These are phyloP conservation scores for Lucilia cuprina DNA, from an alignment of 1,140 invertebrate genomes.

Conservation along the genomic window DNA sequence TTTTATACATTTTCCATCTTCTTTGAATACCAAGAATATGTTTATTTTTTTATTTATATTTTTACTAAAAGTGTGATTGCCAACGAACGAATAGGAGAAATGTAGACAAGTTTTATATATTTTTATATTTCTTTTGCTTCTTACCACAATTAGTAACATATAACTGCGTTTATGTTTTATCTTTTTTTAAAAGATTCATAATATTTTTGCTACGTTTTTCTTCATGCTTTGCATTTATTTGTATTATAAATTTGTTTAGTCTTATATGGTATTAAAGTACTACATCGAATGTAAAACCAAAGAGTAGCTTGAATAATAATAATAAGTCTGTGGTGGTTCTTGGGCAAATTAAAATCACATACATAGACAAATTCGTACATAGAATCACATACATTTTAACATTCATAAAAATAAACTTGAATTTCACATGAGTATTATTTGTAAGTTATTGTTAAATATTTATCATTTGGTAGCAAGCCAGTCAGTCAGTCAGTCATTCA, in stretches of 20 bases:
- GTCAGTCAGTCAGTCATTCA: background rate
- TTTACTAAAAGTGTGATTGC: background rate
- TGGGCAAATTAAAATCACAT: background rate
- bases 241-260: background rate
- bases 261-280: background rate
- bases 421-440: conserved; percentile 9
- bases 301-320: background rate
- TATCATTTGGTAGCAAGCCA: background rate
- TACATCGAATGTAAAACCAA: background rate
- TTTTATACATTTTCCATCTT: background rate
- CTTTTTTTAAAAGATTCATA: background rate
- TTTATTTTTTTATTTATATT: background rate
- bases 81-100: background rate
- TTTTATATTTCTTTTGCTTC: background rate
- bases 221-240: background rate
- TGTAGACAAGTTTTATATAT: background rate
- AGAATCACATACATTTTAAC: too few relatives aligned
- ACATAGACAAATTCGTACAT: background rate
- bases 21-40: background rate
- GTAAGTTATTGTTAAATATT: background rate
- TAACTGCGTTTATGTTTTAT: background rate
- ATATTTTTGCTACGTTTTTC: too few relatives aligned
- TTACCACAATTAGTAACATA: background rate
- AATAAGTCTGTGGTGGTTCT: background rate
- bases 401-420: background rate